A percentile compares a stretch with the other conserved stretches of the same genome.
Conservation (phyloP, 2,888 invertebrate species). For the Ochropacha duplaris region DNA sequence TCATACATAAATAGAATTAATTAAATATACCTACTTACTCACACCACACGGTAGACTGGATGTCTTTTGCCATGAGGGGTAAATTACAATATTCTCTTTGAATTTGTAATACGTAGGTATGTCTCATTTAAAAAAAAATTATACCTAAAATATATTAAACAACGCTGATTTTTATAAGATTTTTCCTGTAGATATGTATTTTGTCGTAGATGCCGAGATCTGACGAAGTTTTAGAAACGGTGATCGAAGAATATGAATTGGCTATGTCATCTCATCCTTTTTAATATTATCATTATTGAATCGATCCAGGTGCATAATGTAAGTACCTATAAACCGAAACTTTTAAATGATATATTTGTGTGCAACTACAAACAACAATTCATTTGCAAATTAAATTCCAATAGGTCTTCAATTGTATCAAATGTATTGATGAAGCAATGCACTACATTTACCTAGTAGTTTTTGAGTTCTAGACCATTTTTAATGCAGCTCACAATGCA, state of each 20-base stretch:
- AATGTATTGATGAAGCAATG: neutral
- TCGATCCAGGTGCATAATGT: conserved; percentile 50
- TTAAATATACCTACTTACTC: too few species aligned
- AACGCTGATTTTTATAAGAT: neutral
- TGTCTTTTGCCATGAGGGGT: neutral
- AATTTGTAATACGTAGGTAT: neutral
- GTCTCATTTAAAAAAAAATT: neutral
- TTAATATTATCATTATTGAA: conserved; percentile 53
- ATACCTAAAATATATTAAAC: neutral
- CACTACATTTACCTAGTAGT: neutral
- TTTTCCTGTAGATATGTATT: conserved; percentile 1
- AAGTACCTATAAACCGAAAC: conserved; percentile 34
- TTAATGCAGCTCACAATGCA: conserved; percentile 56
- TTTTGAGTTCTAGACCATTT: conserved; percentile 15
- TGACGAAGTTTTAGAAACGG: conserved; percentile 34
- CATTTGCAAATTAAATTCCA: conserved; percentile 11
- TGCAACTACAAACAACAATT: conserved; percentile 11
- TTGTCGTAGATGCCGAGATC: conserved; percentile 59
- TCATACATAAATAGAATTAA: too few species aligned
- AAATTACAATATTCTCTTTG: neutral
- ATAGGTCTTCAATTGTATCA: neutral
- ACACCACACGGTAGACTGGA: neutral
- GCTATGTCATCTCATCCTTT: conserved; percentile 51
- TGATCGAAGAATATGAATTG: conserved; percentile 65
- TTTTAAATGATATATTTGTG: conserved; percentile 7